These are phyloP conservation scores for Ichneumoninae sp. DNA, from an alignment of 2,888 invertebrate genomes.

Conservation along the genomic window DNA sequence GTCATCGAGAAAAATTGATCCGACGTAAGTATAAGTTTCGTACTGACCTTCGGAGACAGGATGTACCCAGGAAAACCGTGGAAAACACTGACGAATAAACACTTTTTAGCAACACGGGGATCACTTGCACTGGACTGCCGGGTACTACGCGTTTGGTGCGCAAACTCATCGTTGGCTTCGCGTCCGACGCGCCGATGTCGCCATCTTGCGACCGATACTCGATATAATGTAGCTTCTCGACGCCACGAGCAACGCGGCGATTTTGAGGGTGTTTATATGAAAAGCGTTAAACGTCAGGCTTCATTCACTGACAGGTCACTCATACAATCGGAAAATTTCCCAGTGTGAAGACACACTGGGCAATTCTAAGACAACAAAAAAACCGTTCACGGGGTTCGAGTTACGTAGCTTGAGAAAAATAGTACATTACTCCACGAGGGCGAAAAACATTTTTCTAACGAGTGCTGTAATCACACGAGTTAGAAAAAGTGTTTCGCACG, in stretches of 20 bases:
- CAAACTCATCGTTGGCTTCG: slow-evolving; percentile 40
- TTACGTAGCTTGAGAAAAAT: too few relatives aligned
- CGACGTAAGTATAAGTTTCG: background rate
- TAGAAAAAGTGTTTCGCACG: too few relatives aligned
- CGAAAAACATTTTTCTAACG: too few relatives aligned
- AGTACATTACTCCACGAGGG: too few relatives aligned
- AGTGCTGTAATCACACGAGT: too few relatives aligned
- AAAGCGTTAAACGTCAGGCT: background rate
- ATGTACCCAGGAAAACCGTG: slow-evolving; percentile 52
- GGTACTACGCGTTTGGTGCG: slow-evolving; percentile 59
- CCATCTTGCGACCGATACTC: slow-evolving; percentile 33
- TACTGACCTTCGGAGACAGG: slow-evolving; percentile 51
- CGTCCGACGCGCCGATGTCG: slow-evolving; percentile 23
- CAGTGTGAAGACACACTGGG: too few relatives aligned
- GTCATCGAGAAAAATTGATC: background rate
- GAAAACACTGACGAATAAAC: slow-evolving; percentile 58
- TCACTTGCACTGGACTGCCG: slow-evolving; percentile 63
- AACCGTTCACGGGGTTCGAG: too few relatives aligned
- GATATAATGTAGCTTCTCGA: background rate
- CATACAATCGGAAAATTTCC: too few relatives aligned
- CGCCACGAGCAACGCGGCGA: too few relatives aligned
- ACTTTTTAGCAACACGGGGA: slow-evolving; percentile 56
- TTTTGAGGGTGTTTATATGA: background rate
- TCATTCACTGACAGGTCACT: too few relatives aligned
- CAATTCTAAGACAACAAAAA: too few relatives aligned